Percentiles rank a stretch among this genome's conserved stretches.
Conservation (phyloP, 2,888 invertebrate species). For the Onthophagus sagittarius region DNA sequence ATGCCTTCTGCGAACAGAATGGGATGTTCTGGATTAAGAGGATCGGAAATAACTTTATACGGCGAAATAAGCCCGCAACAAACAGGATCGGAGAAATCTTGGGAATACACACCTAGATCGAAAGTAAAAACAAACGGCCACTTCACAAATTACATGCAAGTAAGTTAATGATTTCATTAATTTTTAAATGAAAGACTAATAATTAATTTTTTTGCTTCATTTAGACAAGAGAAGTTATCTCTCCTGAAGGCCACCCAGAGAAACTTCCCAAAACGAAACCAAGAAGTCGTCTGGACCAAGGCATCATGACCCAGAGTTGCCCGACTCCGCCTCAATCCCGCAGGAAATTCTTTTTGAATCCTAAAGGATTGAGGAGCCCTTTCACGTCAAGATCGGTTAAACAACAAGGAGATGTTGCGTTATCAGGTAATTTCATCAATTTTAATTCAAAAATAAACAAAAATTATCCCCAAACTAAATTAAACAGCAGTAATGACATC, state of each 20-base stretch:
- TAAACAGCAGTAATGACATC: constrained; percentile 37
- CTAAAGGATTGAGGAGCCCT: constrained; percentile 76
- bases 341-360: constrained; percentile 77
- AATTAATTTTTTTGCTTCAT: constrained; percentile 14
- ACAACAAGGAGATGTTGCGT: constrained; percentile 56
- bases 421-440: constrained; percentile 59
- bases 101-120: constrained; percentile 45
- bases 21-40: constrained; percentile 52
- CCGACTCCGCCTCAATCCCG: constrained; percentile 76
- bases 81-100: constrained; percentile 28
- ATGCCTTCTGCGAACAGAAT: constrained; percentile 32
- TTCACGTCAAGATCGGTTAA: constrained; percentile 56
- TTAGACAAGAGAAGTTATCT: constrained; percentile 28
- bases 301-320: constrained; percentile 68
- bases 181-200: background rate
- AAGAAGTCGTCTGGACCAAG: constrained; percentile 42
- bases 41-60: constrained; percentile 49
- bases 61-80: constrained; percentile 40
- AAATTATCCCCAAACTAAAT: background rate
- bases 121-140: constrained; percentile 66
- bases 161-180: constrained; percentile 38
- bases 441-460: background rate
- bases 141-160: constrained; percentile 64
- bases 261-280: constrained; percentile 61
- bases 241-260: constrained; percentile 49